Conservation (phyloP, 2,888 invertebrate species). For the Yponomeuta evonymella region DNA sequence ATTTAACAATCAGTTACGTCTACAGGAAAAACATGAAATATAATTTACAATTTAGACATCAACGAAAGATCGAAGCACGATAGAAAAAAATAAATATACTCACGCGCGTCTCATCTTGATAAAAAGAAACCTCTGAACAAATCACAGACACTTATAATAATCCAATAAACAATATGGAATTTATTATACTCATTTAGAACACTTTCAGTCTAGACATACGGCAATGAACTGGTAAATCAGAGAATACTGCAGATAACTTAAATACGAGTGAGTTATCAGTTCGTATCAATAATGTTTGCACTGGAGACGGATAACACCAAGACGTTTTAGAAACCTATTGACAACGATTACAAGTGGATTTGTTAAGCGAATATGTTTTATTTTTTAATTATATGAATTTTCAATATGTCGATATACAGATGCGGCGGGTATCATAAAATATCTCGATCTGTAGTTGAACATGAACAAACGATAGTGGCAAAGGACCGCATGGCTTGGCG, state of each 20-base stretch:
- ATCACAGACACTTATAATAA: neutral
- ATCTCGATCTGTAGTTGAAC: too few relatives aligned
- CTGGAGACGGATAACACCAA: neutral
- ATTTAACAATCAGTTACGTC: too few relatives aligned
- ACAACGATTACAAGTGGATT: neutral
- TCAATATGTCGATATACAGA: too few relatives aligned
- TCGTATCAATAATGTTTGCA: constrained; percentile 2
- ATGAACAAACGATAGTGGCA: too few relatives aligned
- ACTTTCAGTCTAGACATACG: neutral
- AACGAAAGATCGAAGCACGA: neutral
- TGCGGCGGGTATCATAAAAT: too few relatives aligned
- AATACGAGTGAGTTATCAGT: constrained; percentile 2
- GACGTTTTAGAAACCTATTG: neutral
- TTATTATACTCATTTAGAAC: neutral
- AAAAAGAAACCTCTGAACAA: neutral
- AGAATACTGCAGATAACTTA: neutral
- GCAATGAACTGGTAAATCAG: constrained; percentile 5
- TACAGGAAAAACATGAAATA: too few relatives aligned
- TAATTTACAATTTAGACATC: too few relatives aligned
- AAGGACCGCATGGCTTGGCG: too few relatives aligned
- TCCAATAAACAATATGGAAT: neutral
- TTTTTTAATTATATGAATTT: too few relatives aligned
- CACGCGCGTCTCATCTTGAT: neutral
- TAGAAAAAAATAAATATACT: neutral
- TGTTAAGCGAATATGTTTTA: neutral